Conservation (phyloP, 2,888 invertebrate species). For the Parthenolecanium corni region DNA sequence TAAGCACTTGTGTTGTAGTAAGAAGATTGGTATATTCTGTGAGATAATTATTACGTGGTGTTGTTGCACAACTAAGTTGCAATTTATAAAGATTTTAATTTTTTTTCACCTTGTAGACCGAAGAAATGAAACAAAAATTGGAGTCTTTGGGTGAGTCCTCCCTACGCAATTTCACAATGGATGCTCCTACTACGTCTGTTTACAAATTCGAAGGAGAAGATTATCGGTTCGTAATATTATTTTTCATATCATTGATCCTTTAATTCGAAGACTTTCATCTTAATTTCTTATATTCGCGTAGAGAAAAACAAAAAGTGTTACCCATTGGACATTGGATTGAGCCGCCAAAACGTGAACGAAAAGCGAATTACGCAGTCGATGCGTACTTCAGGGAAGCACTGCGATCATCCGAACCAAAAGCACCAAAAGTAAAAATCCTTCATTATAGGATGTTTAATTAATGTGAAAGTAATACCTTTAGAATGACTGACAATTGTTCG, state of each 20-base stretch:
- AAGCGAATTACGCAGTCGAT: slow-evolving; percentile 98
- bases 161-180: slow-evolving; percentile 85
- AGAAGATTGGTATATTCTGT: too few relatives aligned
- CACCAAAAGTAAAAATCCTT: slow-evolving; percentile 89
- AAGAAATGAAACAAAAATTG: slow-evolving; percentile 79
- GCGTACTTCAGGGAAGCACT: slow-evolving; percentile 95
- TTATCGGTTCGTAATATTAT: slow-evolving; percentile 45
- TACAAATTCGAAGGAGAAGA: slow-evolving; percentile 99
- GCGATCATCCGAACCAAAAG: slow-evolving; percentile 90
- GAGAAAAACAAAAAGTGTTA: slow-evolving; percentile 78
- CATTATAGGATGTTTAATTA: too few relatives aligned
- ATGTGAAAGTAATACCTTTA: too few relatives aligned
- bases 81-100: too few relatives aligned
- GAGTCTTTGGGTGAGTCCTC: slow-evolving; percentile 83
- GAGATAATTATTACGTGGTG: too few relatives aligned
- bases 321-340: slow-evolving; percentile 94
- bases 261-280: too few relatives aligned
- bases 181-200: slow-evolving; percentile 67
- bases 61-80: too few relatives aligned
- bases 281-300: slow-evolving; percentile 35
- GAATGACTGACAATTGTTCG: too few relatives aligned
- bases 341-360: slow-evolving; percentile 96
- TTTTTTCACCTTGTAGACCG: slow-evolving; percentile 51
- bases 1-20: slow-evolving; percentile 37
- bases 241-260: neutral